These are phyloP conservation scores for Lypha dubia DNA, from an alignment of 2,888 invertebrate species.

Conservation along the genomic window DNA sequence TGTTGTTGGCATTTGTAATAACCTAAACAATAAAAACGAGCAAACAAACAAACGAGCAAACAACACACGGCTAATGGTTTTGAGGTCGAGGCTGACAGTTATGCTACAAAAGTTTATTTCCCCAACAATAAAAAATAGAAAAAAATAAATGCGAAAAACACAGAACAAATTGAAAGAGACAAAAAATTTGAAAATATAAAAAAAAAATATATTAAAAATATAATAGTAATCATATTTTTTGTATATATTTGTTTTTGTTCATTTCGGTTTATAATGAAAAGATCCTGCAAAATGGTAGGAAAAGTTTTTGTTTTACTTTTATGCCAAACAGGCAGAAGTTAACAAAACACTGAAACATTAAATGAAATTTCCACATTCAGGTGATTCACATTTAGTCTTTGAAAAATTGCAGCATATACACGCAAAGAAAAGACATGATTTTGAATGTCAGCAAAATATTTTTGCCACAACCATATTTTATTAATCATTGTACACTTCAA, in stretches of 20 bases:
- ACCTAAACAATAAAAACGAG: constrained; percentile 5
- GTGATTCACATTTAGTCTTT: background rate
- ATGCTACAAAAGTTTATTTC: constrained; percentile 18
- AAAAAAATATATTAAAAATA: background rate
- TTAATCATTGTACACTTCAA: no score
- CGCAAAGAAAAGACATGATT: no score
- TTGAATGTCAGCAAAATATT: no score
- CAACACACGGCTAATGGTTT: constrained; percentile 24
- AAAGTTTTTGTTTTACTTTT: constrained; percentile 2
- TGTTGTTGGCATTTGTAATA: constrained; percentile 2
- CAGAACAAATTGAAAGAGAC: constrained; percentile 3
- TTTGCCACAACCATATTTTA: no score
- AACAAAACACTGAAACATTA: background rate
- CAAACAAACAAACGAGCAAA: background rate
- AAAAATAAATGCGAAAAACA: no score
- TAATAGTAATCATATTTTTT: constrained; percentile 9
- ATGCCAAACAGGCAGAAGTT: background rate
- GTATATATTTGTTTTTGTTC: background rate
- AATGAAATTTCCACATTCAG: background rate
- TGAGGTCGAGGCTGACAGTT: constrained; percentile 33
- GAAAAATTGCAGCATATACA: background rate
- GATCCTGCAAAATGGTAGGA: background rate
- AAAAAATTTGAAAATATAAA: background rate
- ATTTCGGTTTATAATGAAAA: constrained; percentile 9
- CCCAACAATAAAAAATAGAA: background rate